Percentiles rank a stretch among this genome's conserved stretches.
Evolutionary conservation across 2,888 invertebrate species (phyloP).

Genomic region (Rotaria sp.): DNA sequence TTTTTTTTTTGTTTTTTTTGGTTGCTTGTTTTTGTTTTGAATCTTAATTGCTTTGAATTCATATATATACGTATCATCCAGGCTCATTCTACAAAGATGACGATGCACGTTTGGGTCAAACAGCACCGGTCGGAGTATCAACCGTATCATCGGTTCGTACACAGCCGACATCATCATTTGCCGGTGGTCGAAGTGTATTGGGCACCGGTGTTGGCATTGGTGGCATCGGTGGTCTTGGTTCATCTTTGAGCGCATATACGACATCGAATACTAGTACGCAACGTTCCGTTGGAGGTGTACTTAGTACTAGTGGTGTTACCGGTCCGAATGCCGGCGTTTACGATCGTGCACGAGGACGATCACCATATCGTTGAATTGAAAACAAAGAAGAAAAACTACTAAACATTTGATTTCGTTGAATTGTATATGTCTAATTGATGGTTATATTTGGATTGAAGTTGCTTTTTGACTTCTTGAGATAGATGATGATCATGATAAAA

Average conservation of each 20-base stretch:
- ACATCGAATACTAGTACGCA: background rate
- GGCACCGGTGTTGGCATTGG: background rate
- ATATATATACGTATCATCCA: background rate
- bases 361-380: constrained; percentile 8
- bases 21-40: background rate
- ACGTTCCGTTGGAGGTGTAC: background rate
- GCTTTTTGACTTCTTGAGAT: background rate
- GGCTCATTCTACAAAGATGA: constrained; percentile 19
- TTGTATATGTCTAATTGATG: background rate
- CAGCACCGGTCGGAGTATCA: background rate
- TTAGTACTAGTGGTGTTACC: background rate
- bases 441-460: background rate
- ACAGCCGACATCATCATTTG: background rate
- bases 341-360: background rate
- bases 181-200: background rate
- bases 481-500: background rate
- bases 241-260: background rate
- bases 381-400: background rate
- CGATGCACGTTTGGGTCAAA: constrained; percentile 15
- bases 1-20: background rate
- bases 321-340: background rate
- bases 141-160: background rate
- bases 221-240: background rate
- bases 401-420: background rate
- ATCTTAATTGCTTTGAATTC: background rate